Conservation (phyloP, 2,888 invertebrate species). For the Meiosimyza decipiens region DNA sequence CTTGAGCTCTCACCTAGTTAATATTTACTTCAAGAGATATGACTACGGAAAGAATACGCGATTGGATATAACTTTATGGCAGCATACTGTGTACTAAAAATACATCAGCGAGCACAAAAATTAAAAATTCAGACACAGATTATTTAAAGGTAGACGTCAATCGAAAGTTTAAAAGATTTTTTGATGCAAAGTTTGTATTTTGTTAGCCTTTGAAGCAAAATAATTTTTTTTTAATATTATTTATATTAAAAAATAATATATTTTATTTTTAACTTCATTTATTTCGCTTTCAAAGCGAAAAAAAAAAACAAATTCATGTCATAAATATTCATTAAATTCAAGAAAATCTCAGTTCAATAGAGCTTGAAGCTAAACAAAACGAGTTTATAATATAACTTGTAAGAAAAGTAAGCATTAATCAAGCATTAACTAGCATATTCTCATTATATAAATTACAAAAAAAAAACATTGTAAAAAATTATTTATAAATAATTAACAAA, state of each 20-base stretch:
- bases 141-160: not conserved
- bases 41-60: too few relatives aligned
- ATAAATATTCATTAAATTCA: slow-evolving; percentile 30
- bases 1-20: too few relatives aligned
- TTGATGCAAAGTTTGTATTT: not conserved
- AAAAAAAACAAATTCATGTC: slow-evolving; percentile 22
- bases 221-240: slow-evolving; percentile 9
- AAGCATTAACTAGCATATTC: slow-evolving; percentile 13
- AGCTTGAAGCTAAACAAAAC: slow-evolving; percentile 23
- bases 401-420: slow-evolving; percentile 5
- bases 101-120: too few relatives aligned
- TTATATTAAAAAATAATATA: slow-evolving; percentile 1
- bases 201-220: not conserved
- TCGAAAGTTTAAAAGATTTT: not conserved
- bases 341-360: slow-evolving; percentile 9
- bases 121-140: too few relatives aligned
- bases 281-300: slow-evolving; percentile 30
- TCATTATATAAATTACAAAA: slow-evolving; percentile 6
- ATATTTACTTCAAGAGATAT: too few relatives aligned
- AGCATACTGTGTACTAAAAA: too few relatives aligned
- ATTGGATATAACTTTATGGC: too few relatives aligned
- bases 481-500: slow-evolving; percentile 33
- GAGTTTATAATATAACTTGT: slow-evolving; percentile 12
- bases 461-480: slow-evolving; percentile 23
- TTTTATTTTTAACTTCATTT: slow-evolving; percentile 23